Conservation (phyloP, 2,888 invertebrate genomes). For the Agrochola macilenta region DNA sequence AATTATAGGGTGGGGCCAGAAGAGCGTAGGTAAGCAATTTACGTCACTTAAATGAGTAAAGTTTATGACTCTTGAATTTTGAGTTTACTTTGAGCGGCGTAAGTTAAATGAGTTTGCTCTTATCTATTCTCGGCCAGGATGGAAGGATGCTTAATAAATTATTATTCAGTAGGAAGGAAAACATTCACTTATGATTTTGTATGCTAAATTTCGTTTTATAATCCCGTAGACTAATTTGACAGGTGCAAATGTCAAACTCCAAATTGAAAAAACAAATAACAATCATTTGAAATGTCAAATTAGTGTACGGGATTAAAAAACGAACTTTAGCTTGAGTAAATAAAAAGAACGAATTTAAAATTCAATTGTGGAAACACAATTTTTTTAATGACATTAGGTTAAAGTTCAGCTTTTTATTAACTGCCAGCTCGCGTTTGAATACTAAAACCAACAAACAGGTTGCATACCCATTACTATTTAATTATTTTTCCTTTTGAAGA, state of each 20-base stretch:
- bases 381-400: conserved; percentile 7
- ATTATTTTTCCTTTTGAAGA: conserved; percentile 19
- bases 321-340: too few species aligned
- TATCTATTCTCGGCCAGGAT: conserved; percentile 3
- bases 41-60: conserved; percentile 27
- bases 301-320: too few species aligned
- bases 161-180: background rate
- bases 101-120: conserved; percentile 39
- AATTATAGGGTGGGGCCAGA: background rate
- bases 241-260: too few species aligned
- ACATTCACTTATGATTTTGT: too few species aligned
- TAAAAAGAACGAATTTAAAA: conserved; percentile 18
- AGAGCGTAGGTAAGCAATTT: conserved; percentile 10
- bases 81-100: conserved; percentile 26
- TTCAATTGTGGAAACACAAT: conserved; percentile 5
- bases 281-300: too few species aligned
- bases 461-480: background rate
- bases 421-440: conserved; percentile 16
- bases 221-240: too few species aligned
- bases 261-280: too few species aligned
- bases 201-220: too few species aligned
- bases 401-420: conserved; percentile 24
- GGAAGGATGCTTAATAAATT: background rate
- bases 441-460: conserved; percentile 26
- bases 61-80: conserved; percentile 27